Base-by-base conservation (phyloP, 2,113 vertebrate genomes). In the Tiliqua scincoides region DNA sequence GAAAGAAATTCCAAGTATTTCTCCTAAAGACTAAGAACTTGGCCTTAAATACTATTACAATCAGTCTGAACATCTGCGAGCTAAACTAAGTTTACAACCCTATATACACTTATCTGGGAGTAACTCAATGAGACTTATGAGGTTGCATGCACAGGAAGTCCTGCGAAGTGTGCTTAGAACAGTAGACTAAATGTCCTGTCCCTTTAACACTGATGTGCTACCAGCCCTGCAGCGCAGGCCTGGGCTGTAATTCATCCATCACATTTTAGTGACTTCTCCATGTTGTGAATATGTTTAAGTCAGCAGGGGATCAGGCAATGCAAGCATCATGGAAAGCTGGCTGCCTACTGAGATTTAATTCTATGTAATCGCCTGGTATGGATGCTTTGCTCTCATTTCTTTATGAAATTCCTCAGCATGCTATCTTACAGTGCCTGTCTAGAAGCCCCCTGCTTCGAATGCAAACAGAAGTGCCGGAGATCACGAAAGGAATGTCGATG, bases 261-360 rank as follows among this genome's bases (percentile, higher is more conserved):
- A 40, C 20, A 21, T 1, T 20, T 85, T 48, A 74, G 83, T 32
- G 81, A 0, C 30, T 82, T 35, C 37, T 90, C 65, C 32, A n/a
- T 73, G 79, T 15, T 37, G 25, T 6, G 57, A 20, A 10, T 72
- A 37, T 0, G 61, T 15, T 54, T 10, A 20, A 40, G 48, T 79
- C 43, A 77, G 52, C 10, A 62, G 17, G 35, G 48, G 32, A 37
- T 25, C 0, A 1, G 79, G 73, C 35, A 61, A 0, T 0, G 3
- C 23, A 54, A 27, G 35, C 35, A 65, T 79, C 20, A 12, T 2
- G 37, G 27, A 27, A 37, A 4, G 0, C 1, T 0, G 0, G 32
- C 21, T 35, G 30, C 30, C 75, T 43, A 40, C 68, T 61, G 54
- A 10, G 43, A 25, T 68, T 43, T 81, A 3, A 74, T 81, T 86